Evolutionary conservation across 2,113 vertebrate genomes (phyloP), one percentile per base, ranked within the genome.

Genomic region (Nettapus auritus): DNA sequence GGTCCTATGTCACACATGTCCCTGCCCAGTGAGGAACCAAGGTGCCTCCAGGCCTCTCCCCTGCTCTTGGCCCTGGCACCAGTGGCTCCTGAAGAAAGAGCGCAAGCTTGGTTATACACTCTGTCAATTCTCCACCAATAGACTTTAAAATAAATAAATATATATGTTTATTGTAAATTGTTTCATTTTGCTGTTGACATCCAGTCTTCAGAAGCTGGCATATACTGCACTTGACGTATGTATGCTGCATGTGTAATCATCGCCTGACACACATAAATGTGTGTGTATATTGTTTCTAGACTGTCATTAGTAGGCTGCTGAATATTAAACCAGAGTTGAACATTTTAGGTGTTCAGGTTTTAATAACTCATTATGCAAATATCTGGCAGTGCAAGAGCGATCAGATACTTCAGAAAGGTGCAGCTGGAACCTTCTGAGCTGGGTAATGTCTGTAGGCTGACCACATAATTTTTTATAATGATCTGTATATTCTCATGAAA

Each of bases 201-300:
- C 34, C 33, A 15, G 29, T 23, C 56, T 34, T n/a, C 44, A 10
- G n/a, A 15, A 28, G 3, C 8, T 21, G 33, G n/a, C 15, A 23
- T 15, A 0, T 18, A 1, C 19, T 10, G 33, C 19, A 2, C 14
- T 22, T 7, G 12, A 9, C 25, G 4, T 5, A 5, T 29, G 29
- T 18, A 1, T 18, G 31, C 44, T 48, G 38, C 38, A 0, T 3
- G 17, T 23, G 29, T 19, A 6, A 34, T 18, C 55, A 6, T 25
- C 33, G 0, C 28, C 1, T 16, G 40, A 11, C 29, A 1, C 5
- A 55, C 31, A 7, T 10, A 2, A 7, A 8, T 23, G 13, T 2
- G 48, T 4, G 34, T 29, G 19, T 9, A 2, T 17, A 1, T 20
- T 50, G 3, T 20, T 56, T 29, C 56, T 8, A n/a, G 20, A 5